Percentiles rank a stretch among this genome's conserved stretches.
phyloP scores from a whole-genome alignment of 2,797 vertebrate species.

The Mastacembelus armatus region DNA sequence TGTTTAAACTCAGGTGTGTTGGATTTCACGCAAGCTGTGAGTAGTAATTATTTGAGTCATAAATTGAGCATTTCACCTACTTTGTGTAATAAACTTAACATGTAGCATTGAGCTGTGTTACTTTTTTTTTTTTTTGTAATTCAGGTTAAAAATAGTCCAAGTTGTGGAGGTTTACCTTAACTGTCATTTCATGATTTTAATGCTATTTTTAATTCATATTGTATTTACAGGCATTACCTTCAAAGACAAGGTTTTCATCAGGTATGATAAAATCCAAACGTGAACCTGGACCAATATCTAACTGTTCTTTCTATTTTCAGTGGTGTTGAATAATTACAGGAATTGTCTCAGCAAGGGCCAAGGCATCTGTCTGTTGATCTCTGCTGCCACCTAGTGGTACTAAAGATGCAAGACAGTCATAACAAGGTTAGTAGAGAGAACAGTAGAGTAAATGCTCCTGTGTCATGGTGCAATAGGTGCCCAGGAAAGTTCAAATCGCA shows the following conservation, averaged over 20 bases:
- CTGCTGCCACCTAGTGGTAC: conserved; percentile 59
- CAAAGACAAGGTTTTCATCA: background rate
- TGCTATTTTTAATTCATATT: no score
- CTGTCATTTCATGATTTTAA: no score
- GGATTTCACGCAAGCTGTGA: conserved; percentile 58
- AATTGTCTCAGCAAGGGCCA: background rate
- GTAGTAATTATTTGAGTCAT: conserved; percentile 71
- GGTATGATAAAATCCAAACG: conserved; percentile 2
- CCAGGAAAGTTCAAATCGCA: conserved; percentile 1
- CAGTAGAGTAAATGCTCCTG: background rate
- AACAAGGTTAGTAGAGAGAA: accelerated
- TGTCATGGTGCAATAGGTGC: background rate
- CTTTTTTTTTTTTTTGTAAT: background rate
- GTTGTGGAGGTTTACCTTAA: background rate
- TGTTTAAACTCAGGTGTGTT: conserved; percentile 56
- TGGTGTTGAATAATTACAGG: no score
- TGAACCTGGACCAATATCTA: background rate
- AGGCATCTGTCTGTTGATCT: conserved; percentile 24
- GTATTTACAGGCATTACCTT: background rate
- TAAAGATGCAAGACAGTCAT: background rate
- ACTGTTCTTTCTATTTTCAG: background rate
- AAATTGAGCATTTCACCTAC: conserved; percentile 44
- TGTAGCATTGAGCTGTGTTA: conserved; percentile 38
- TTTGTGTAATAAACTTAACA: conserved; percentile 73
- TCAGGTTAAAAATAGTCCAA: background rate